Percentiles rank a stretch among this genome's conserved stretches.
Conservation (phyloP, 2,888 invertebrate genomes). For the Apodemia duryi region DNA sequence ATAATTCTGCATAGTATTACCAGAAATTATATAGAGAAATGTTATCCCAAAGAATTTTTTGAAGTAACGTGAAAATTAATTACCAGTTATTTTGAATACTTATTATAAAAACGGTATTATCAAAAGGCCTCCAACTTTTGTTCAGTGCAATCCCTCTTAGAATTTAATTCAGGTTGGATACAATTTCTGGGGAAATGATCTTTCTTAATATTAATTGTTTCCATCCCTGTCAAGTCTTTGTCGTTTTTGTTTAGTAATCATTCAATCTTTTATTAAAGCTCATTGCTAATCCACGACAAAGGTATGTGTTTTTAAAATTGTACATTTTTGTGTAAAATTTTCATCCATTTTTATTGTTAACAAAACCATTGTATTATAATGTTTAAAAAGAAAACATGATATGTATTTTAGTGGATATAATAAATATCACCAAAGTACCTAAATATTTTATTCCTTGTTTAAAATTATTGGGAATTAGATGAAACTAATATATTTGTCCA, state of each 20-base stretch:
- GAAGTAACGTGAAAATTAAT: too few relatives aligned
- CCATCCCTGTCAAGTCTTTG: slow-evolving; percentile 8
- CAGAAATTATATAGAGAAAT: too few relatives aligned
- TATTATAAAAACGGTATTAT: neutral
- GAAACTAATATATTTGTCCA: too few relatives aligned
- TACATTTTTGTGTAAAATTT: neutral
- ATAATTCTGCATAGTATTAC: too few relatives aligned
- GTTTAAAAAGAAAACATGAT: too few relatives aligned
- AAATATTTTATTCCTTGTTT: too few relatives aligned
- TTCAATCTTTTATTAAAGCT: slow-evolving; percentile 3
- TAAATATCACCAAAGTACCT: too few relatives aligned
- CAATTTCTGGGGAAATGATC: slow-evolving; percentile 18
- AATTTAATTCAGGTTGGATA: neutral
- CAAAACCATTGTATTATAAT: too few relatives aligned
- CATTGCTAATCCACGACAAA: neutral
- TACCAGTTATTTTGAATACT: neutral
- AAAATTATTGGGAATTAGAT: too few relatives aligned
- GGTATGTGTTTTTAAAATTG: neutral
- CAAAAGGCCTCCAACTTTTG: neutral
- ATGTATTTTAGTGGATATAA: too few relatives aligned
- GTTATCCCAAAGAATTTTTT: too few relatives aligned
- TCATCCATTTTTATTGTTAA: too few relatives aligned
- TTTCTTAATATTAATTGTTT: slow-evolving; percentile 24
- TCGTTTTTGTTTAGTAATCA: neutral
- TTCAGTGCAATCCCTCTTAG: neutral